Evolutionary conservation across 2,888 invertebrate genomes (phyloP), one percentile per base, ranked within the genome.

Genomic region (Chaitophorus viminalis): DNA sequence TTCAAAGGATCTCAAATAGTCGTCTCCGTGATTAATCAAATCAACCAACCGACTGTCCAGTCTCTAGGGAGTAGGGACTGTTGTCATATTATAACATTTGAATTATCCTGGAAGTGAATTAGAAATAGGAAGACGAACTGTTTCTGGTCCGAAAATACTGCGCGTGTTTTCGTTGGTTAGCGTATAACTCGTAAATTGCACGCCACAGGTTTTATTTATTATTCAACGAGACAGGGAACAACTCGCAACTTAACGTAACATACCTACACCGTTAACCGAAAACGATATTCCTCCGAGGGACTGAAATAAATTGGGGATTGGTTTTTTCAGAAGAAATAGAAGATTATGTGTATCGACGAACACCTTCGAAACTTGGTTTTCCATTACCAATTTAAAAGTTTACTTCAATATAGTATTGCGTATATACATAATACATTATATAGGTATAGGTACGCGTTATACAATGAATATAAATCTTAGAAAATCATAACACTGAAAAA

Each of bases 141-240:
- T 60, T 46, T 29, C 25, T 25, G 29, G 25, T 36, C 75, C 60
- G 29, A 75, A 82, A 83, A 83, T 60, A 82, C 54, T 33, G 25
- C 29, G 33, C 14, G 33, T 33, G n/a, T 74, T 83, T 83, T 18
- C n/a, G 54, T 74, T 36, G 82, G 36, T 54, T n/a, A 3, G 72
- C 2, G 46, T 33, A 3, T 36, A 39, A 75, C 21, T 72, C 33
- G 52, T 82, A 82, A 82, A 82, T 70, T 25, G 11, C 25, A 14
- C 52, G 33, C n/a, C 25, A 0, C 9, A 6, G n/a, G 33, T 6
- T 60, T 75, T 60, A 72, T 75, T 83, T 60, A 52, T 60, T 65
- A 54, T 75, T 60, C 18, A 75, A 3, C 21, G 14, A n/a, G 29
- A 3, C 21, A 25, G 11, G 14, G 46, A 68, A 21, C n/a, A n/a